Evolutionary conservation across 2,797 vertebrate species (phyloP).

Genomic region (Takifugu rubripes): DNA sequence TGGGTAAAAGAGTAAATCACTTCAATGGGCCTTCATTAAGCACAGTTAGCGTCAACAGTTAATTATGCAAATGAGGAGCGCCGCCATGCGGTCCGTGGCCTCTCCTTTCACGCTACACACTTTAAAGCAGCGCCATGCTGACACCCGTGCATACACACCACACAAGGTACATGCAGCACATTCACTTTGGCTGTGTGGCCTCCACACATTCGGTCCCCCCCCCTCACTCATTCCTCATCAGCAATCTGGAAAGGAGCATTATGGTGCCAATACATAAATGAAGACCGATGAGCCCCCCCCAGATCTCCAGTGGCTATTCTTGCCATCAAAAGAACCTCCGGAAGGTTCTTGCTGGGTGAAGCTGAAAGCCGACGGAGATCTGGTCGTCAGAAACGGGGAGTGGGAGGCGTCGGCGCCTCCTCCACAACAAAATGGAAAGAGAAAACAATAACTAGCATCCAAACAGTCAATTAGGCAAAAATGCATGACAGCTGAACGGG

Average conservation of each 20-base stretch:
- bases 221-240: slow-evolving; percentile 61
- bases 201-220: slow-evolving; percentile 38
- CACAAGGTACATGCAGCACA: slow-evolving; percentile 26
- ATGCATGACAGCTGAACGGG: slow-evolving; percentile 66
- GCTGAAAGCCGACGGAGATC: slow-evolving; percentile 72
- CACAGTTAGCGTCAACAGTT: slow-evolving; percentile 80
- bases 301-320: slow-evolving; percentile 66
- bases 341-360: slow-evolving; percentile 75
- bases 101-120: slow-evolving; percentile 66
- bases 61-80: slow-evolving; percentile 80
- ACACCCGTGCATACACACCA: slow-evolving; percentile 32
- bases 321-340: slow-evolving; percentile 72
- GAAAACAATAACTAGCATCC: slow-evolving; percentile 57
- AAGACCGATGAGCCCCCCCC: slow-evolving; percentile 64
- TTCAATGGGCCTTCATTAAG: slow-evolving; percentile 80
- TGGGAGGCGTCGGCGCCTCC: slow-evolving; percentile 47
- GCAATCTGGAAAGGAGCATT: slow-evolving; percentile 59
- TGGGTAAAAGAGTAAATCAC: slow-evolving; percentile 70
- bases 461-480: slow-evolving; percentile 81
- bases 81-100: slow-evolving; percentile 64
- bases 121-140: slow-evolving; percentile 53
- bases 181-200: slow-evolving; percentile 43
- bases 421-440: slow-evolving; percentile 54
- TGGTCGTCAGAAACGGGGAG: slow-evolving; percentile 53
- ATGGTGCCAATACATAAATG: slow-evolving; percentile 64